A percentile compares a stretch with the other conserved stretches of the same genome.
phyloP scores from a whole-genome alignment of 2,888 invertebrate genomes.

The Sisyra terminalis region DNA sequence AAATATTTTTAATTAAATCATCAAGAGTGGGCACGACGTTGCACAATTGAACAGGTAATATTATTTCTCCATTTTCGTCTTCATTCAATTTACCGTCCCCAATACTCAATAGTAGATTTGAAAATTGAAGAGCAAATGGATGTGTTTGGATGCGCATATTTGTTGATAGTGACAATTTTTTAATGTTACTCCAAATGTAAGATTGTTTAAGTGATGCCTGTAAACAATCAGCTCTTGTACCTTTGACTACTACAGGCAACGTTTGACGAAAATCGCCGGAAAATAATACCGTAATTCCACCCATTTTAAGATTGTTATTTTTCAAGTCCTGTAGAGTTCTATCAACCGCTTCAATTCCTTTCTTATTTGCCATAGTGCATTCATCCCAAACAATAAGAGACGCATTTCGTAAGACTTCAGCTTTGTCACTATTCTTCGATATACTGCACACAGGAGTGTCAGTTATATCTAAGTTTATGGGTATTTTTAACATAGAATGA shows the following conservation, averaged over 20 bases:
- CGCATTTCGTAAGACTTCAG: constrained; percentile 3
- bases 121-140: neutral
- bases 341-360: constrained; percentile 18
- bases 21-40: constrained; percentile 4
- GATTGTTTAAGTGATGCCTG: constrained; percentile 1
- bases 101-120: constrained; percentile 2
- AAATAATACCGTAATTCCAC: constrained; percentile 14
- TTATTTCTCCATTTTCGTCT: constrained; percentile 4
- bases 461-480: neutral
- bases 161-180: constrained; percentile 8
- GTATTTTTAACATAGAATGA: constrained; percentile 19
- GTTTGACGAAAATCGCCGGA: constrained; percentile 15
- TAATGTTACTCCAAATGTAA: constrained; percentile 7
- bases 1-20: constrained; percentile 3
- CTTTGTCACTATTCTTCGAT: constrained; percentile 13
- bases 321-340: constrained; percentile 16
- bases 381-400: constrained; percentile 22
- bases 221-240: constrained; percentile 6
- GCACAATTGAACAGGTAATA: constrained; percentile 1
- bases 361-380: constrained; percentile 19
- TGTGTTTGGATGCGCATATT: constrained; percentile 3
- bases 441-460: constrained; percentile 11
- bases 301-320: too few relatives aligned
- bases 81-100: neutral
- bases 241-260: constrained; percentile 12